Conservation (phyloP, 2,888 invertebrate species). For the Argyresthia albistria region DNA sequence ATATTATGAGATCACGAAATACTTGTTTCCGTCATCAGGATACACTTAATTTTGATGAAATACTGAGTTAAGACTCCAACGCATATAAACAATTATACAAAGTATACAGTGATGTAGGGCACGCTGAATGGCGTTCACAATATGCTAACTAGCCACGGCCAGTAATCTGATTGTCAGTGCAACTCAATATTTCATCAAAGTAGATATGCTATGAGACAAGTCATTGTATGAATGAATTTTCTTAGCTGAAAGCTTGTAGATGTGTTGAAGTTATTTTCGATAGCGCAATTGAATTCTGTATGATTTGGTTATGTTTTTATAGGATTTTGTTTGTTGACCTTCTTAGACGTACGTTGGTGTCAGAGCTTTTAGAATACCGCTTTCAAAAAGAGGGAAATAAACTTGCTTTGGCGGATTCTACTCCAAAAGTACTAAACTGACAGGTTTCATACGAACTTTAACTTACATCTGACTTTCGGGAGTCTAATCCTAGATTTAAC, state of each 20-base stretch:
- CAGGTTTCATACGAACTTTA: not conserved
- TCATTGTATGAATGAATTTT: constrained; percentile 10
- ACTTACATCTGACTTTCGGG: not conserved
- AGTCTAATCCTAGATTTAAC: no score
- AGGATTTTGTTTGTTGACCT: constrained; percentile 37
- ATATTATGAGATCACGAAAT: not conserved
- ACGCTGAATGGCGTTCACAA: no score
- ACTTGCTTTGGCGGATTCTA: constrained; percentile 9
- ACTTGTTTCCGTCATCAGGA: no score
- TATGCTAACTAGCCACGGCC: no score
- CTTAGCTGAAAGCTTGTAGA: constrained; percentile 52
- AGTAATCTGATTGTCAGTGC: no score
- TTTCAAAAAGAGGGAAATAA: constrained; percentile 30
- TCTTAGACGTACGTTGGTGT: constrained; percentile 7
- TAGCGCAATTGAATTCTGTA: constrained; percentile 44
- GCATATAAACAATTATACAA: no score
- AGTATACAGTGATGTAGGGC: no score
- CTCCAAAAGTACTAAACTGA: constrained; percentile 7
- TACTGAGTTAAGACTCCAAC: no score
- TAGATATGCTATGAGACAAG: not conserved
- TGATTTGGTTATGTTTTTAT: constrained; percentile 45
- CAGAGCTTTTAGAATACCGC: constrained; percentile 13
- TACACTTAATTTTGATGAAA: no score
- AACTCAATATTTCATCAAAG: no score
- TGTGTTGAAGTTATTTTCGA: constrained; percentile 40